Evolutionary conservation across 2,797 vertebrate species (phyloP).

Genomic region (Siniperca obscura): DNA sequence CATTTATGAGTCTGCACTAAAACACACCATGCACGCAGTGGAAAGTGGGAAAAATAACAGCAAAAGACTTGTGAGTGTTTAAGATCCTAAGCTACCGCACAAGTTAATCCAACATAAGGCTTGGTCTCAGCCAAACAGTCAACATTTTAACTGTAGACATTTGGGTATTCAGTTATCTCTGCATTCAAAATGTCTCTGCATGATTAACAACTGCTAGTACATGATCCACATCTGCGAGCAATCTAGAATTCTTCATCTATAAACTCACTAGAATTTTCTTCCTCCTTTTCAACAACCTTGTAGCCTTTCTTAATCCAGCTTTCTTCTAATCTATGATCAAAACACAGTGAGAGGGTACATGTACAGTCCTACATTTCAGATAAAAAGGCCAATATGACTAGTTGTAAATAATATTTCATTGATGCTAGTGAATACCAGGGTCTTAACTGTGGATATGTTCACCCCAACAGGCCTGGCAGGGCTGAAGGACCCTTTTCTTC

Average conservation of each 20-base stretch:
- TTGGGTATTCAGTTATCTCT: neutral
- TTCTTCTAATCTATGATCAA: neutral
- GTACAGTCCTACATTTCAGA: neutral
- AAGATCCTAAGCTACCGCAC: conserved; percentile 22
- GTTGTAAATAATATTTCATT: conserved; percentile 79
- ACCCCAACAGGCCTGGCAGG: conserved; percentile 31
- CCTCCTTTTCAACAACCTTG: neutral
- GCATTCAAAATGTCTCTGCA: conserved; percentile 11
- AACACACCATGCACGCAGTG: conserved; percentile 35
- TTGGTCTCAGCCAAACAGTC: conserved; percentile 7
- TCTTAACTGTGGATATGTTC: conserved; percentile 64
- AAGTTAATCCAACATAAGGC: conserved; percentile 26
- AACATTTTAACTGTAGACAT: neutral
- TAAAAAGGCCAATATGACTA: conserved; percentile 28
- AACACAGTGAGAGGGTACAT: neutral
- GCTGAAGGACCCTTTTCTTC: conserved; percentile 48
- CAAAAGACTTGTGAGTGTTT: conserved; percentile 43
- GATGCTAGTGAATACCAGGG: conserved; percentile 52
- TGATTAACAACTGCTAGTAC: conserved; percentile 16
- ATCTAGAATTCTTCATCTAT: neutral
- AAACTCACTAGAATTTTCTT: neutral
- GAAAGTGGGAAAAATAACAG: conserved; percentile 54
- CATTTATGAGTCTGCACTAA: conserved; percentile 61
- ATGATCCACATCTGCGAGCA: neutral
- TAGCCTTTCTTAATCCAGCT: neutral